Conservation (phyloP, 2,113 vertebrate genomes). For the Chamaea fasciata region DNA sequence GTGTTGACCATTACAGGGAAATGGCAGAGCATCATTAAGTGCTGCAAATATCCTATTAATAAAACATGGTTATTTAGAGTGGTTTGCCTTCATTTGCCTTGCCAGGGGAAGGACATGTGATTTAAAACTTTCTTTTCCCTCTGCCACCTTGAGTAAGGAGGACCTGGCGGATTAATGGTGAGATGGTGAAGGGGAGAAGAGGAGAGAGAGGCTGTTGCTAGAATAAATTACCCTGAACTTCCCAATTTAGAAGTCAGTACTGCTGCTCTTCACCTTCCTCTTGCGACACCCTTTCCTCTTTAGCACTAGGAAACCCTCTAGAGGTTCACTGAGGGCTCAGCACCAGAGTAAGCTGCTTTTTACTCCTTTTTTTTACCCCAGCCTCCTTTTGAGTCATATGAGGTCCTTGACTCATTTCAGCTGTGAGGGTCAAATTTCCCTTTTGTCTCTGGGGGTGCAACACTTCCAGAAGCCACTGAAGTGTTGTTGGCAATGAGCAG, state of each 20-base stretch:
- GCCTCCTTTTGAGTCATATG: background rate
- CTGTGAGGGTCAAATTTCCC: background rate
- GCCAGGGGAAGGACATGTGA: background rate
- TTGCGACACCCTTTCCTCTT: background rate
- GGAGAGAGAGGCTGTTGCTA: background rate
- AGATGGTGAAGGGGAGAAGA: background rate
- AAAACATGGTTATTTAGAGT: background rate
- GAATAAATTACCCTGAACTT: conserved; percentile 8
- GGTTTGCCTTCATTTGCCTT: background rate
- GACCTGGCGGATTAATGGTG: background rate
- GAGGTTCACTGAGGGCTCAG: background rate
- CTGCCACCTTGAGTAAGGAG: background rate
- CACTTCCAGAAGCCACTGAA: background rate
- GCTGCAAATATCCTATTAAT: conserved; percentile 26
- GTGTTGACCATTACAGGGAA: background rate
- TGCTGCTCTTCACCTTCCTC: background rate
- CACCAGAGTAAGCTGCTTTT: background rate
- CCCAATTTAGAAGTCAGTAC: background rate
- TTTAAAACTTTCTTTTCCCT: background rate
- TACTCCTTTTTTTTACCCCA: background rate
- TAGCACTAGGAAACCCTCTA: background rate
- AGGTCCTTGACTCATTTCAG: background rate
- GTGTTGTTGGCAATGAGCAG: background rate
- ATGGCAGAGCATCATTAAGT: background rate
- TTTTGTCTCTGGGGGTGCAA: background rate